Base-by-base conservation (phyloP, 2,888 invertebrate genomes). In the Lymantria monacha region DNA sequence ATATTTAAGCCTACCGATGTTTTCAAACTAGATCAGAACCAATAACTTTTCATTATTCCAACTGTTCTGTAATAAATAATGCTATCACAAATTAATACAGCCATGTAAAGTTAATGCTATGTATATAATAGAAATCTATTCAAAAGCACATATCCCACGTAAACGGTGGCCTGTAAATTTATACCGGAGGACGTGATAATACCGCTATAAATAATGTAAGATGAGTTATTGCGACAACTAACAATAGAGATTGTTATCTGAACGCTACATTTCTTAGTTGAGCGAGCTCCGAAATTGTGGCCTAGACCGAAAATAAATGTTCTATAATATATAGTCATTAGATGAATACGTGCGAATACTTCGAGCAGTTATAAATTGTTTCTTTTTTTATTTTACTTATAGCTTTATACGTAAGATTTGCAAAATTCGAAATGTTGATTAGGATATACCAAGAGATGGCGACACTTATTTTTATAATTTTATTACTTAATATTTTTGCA, bases 201-300 rank as follows among this genome's bases (percentile, higher is more conserved):
- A 58, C 71, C 51, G 52, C 65, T 57, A 78, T 80, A 80, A 80
- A 80, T 79, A 77, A 68, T 44, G 42, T 44, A 49, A 55, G 51
- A 65, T 65, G 65, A 65, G 48, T 68, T 65, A 65, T 65, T 53
- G 49, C 55, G 56, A 61, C 57, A 55, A 37, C 44, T 46, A 44
- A 74, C 73, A 74, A 74, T 70, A 65, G 69, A 59, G 64, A 69
- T 73, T 63, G 73, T 72, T 70, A 66, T 63, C 62, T 59, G 13
- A 54, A 41, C 47, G 47, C 8, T 36, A 46, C 53, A 54, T 54
- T 60, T 58, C 65, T 67, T 67, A 59, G 61, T 44, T 58, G n/a
- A 56, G 37, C 36, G 55, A 50, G 41, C 49, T 51, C 62, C 66
- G n/a, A 68, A 66, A 66, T 61, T 66, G 59, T 66, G 14, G 40